Base-by-base conservation (phyloP, 92 coral and sea anemone genomes). In the Zoanthus sociatus region DNA sequence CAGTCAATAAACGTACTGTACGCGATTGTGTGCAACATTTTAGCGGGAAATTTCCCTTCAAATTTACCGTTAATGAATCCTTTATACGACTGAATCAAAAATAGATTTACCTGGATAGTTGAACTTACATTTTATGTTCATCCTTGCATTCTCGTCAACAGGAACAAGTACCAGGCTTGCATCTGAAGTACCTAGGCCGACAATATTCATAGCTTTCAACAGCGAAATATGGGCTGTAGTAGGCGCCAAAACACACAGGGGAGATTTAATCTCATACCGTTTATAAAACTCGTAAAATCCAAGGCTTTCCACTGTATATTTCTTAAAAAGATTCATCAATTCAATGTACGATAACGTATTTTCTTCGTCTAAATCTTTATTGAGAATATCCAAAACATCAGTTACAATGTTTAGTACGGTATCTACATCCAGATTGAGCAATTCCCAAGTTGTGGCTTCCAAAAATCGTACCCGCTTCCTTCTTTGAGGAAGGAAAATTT, bases 351-450 rank as follows among this genome's bases (percentile, higher is more conserved):
- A 16, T 3, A 76, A n/a, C 12, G 10, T 10, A 8, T 53, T 76
- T 50, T 20, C 81, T 33, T 51, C 37, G 9, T 76, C 45, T 51
- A 50, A 18, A 9, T 69, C 74, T 33, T 69, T 69, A 44, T 76
- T 76, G 4, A 51, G 1, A 3, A 76, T 48, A 17, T 48, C 46
- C 16, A 48, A 11, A 7, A 93, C 92, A 58, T 89, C 91, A 30
- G 86, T 77, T 1, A 94, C 93, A 88, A 92, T 88, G 20, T 77
- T 88, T 31, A 94, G 61, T n/a, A 94, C 88, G 18, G 84, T 88
- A 78, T 94, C 98, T 15, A 90, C 92, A 61, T 96, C 95, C 56
- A 96, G 77, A 76, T 96, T 96, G 32, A 96, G 93, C 17, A 96
- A 91, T 54, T 96, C 93, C 98, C 98, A 96, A 55, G 76, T 84